phyloP scores from a whole-genome alignment of 2,797 vertebrate species.

The Botia almorhae region DNA sequence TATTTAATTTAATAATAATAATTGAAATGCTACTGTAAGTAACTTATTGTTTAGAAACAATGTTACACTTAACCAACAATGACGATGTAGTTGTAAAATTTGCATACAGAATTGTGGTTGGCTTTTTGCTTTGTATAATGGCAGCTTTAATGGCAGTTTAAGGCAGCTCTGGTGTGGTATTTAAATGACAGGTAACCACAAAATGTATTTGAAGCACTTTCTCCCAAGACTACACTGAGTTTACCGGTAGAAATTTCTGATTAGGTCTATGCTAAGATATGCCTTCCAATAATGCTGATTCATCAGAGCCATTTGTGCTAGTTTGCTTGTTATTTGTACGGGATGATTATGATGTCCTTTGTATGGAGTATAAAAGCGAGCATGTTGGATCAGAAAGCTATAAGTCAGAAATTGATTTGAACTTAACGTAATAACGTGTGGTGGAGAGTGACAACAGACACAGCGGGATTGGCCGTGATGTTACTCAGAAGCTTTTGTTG shows the following conservation, averaged over 20 bases:
- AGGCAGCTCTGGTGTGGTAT: neutral
- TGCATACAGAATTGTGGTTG: neutral
- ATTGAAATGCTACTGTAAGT: too few species aligned
- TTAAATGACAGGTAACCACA: neutral
- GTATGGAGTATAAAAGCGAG: neutral
- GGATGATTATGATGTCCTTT: neutral
- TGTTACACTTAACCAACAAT: too few species aligned
- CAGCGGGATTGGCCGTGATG: neutral
- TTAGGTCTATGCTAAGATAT: neutral
- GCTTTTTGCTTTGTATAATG: neutral
- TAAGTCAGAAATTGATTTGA: constrained; percentile 7
- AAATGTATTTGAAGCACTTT: neutral
- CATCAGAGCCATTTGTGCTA: neutral
- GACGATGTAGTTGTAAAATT: neutral
- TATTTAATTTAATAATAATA: too few species aligned
- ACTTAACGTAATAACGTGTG: constrained; percentile 1
- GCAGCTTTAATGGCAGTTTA: too few species aligned
- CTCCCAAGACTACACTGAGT: neutral
- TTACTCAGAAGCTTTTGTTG: constrained; percentile 24
- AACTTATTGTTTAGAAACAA: neutral
- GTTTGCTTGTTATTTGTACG: neutral
- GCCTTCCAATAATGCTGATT: neutral
- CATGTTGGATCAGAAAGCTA: neutral
- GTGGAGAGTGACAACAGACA: neutral
- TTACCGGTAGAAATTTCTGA: neutral